phyloP scores from a whole-genome alignment of 2,113 vertebrate species.

The Gopherus evgoodei region DNA sequence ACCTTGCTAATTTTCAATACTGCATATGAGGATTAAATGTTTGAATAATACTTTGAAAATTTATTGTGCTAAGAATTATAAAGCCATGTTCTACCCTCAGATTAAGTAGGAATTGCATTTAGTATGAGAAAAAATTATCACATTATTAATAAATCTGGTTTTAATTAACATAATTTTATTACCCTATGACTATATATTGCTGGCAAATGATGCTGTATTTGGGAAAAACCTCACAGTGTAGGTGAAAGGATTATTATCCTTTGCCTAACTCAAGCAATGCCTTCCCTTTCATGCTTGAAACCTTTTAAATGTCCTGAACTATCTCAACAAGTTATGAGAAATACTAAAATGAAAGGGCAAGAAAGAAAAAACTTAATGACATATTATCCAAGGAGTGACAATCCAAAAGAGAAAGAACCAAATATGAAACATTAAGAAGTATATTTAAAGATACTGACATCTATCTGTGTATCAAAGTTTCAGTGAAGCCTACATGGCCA shows the following conservation, averaged over 20 bases:
- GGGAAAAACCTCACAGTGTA: not conserved
- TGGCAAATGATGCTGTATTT: not conserved
- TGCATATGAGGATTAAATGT: not conserved
- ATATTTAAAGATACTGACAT: not conserved
- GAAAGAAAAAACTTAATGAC: not conserved
- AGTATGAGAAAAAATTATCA: slow-evolving; percentile 19
- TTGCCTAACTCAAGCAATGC: not conserved
- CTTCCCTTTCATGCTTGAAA: not conserved
- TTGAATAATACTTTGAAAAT: not conserved
- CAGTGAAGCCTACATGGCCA: not conserved
- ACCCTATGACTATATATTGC: slow-evolving; percentile 22
- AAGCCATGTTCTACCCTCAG: not conserved
- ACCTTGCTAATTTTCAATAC: not conserved
- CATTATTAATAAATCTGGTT: not conserved
- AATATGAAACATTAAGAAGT: not conserved
- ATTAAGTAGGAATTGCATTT: not conserved
- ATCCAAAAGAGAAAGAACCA: not conserved
- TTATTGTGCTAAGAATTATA: not conserved
- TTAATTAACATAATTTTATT: slow-evolving; percentile 21
- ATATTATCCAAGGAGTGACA: not conserved
- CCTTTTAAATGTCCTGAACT: not conserved
- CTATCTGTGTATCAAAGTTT: not conserved
- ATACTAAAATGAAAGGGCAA: not conserved
- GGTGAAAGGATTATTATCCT: not conserved
- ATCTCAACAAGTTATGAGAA: slow-evolving; percentile 14